Base-by-base conservation (phyloP, 2,797 vertebrate genomes). In the Strix occidentalis region DNA sequence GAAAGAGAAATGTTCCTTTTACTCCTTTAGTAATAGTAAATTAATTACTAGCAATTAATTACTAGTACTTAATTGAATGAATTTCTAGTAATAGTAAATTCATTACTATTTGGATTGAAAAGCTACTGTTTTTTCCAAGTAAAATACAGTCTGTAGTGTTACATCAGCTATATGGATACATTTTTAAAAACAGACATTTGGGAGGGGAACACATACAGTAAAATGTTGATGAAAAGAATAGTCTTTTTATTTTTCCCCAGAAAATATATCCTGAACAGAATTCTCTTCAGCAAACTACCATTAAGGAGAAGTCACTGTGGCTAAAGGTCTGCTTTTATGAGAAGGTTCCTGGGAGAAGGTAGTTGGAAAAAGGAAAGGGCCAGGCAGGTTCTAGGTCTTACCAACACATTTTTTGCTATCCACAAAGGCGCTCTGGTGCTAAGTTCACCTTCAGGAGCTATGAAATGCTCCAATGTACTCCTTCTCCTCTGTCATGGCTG, bases 261-360 rank as follows among this genome's bases (percentile, higher is more conserved):
- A 66, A 97, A 95, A 94, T 63, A 39, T 12, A 82, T 84, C 90
- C 75, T 12, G 60, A 93, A 86, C n/a, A 57, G 56, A 92, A 93
- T 76, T 85, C 72, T 82, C 72, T 79, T 84, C 68, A 79, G 64
- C 50, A 61, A 26, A 84, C 46, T 95, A 96, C 91, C 68, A 43
- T 76, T 96, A 93, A 93, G 78, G 82, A 71, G 92, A 89, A 63
- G 54, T 84, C 82, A 35, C 48, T 72, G 10, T 29, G 48, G 68
- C 37, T 86, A 74, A 94, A 97, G 84, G 70, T 88, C 88, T 95
- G 77, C 72, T 84, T 85, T 75, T 56, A 63, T 7, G 20, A 79
- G 33, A 48, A 78, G 35, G 31, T 45, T 68, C 13, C 60, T 11
- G 51, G 26, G 76, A 92, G 45, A 70, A 87, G 64, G 80, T 28